phyloP scores from a whole-genome alignment of 2,888 invertebrate species.

The Rosalia funebris region DNA sequence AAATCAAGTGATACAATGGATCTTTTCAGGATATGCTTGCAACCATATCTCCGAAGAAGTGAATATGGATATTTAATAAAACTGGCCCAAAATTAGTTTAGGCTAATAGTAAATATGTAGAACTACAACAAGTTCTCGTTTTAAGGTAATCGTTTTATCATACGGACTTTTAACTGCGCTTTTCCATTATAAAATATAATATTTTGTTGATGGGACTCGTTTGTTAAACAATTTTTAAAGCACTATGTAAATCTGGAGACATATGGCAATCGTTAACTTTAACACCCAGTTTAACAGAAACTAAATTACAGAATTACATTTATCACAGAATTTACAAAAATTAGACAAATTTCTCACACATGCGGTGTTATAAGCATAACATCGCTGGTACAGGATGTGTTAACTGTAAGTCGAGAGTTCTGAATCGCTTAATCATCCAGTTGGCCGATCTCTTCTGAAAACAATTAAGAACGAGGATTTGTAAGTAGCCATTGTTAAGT shows the following conservation, averaged over 20 bases:
- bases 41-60: too few species aligned
- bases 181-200: neutral
- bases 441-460: slow-evolving; percentile 9
- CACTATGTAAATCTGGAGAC: slow-evolving; percentile 1
- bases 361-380: neutral
- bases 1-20: too few species aligned
- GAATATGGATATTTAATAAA: too few species aligned
- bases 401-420: neutral
- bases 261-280: slow-evolving; percentile 5
- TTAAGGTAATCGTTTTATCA: neutral
- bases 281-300: neutral
- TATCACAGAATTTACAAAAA: too few species aligned
- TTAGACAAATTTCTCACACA: slow-evolving; percentile 1
- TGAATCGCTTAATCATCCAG: slow-evolving; percentile 2
- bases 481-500: slow-evolving; percentile 13
- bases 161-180: too few species aligned
- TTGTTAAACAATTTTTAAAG: too few species aligned
- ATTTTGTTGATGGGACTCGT: too few species aligned
- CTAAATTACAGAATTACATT: neutral
- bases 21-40: too few species aligned
- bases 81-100: too few species aligned
- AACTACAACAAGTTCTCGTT: too few species aligned
- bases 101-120: too few species aligned
- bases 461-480: slow-evolving; percentile 9
- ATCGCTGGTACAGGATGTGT: neutral